Base-by-base conservation (phyloP, 2,888 invertebrate species). In the Orgyia antiqua region DNA sequence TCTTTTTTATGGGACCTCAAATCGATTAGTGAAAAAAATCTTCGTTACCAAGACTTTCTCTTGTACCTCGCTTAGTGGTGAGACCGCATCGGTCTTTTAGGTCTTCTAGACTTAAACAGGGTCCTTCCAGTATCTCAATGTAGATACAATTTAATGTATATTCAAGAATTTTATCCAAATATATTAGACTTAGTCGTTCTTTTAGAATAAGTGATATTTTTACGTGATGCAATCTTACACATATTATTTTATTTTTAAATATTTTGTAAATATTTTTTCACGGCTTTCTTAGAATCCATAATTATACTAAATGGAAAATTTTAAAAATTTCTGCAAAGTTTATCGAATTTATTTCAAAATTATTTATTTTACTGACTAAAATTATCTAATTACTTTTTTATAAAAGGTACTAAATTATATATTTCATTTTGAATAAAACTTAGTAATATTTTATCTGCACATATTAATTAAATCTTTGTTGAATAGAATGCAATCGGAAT, bases 121-220 rank as follows among this genome's bases (percentile, higher is more conserved):
- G 78, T 82, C 77, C 68, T 79, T 78, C 72, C 72, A 78, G 68
- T 69, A 68, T 71, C 66, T 58, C 48, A 70, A 31, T 35, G 11
- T 39, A 41, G 53, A 51, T 53, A 48, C 42, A 27, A 31, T 33
- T 40, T 40, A 33, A 47, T 56, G 50, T 59, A 52, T 50, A 55
- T 51, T 66, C 57, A 50, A 68, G 59, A 72, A 60, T 56, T 67
- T 57, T 77, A 75, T 77, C 77, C 78, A 78, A 80, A 78, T 75
- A 77, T 71, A 70, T 61, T 62, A 68, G 62, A 50, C 42, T 62
- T 76, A 73, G 68, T 71, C 64, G 60, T 63, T 67, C 4, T 68
- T 66, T 63, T 58, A 53, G 58, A 41, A 39, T 45, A 52, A 54
- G 43, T 52, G 33, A 53, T 56, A 54, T 36, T 42, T 51, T 56